These are phyloP conservation scores for Thomomys bottae DNA, from an alignment of 2,113 vertebrate genomes.

Conservation along the genomic window DNA sequence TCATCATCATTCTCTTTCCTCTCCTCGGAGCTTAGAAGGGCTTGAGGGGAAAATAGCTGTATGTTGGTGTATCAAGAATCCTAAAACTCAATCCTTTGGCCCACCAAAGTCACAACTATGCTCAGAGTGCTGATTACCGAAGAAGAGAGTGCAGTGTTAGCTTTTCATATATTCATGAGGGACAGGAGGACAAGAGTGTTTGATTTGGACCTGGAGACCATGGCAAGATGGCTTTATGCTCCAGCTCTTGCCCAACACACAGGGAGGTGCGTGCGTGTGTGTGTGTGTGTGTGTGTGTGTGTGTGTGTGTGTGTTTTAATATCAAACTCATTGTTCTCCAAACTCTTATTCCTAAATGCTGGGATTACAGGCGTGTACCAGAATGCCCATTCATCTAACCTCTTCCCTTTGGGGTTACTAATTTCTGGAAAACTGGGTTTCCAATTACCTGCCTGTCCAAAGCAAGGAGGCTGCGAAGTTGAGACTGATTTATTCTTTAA, in stretches of 20 bases:
- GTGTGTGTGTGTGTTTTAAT: too few relatives aligned
- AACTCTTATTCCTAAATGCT: background rate
- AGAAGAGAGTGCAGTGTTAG: background rate
- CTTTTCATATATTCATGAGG: background rate
- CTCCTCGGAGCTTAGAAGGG: conserved; percentile 3
- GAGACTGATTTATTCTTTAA: background rate
- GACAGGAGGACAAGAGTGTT: background rate
- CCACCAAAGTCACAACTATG: background rate
- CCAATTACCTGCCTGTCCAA: background rate
- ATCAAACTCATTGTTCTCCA: background rate
- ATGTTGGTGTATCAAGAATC: background rate
- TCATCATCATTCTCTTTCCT: background rate
- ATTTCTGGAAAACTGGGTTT: background rate
- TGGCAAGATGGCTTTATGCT: background rate
- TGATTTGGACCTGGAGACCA: background rate
- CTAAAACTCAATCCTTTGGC: background rate
- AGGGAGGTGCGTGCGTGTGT: too few relatives aligned
- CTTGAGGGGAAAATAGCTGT: background rate
- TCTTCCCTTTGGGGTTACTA: background rate
- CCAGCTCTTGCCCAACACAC: too few relatives aligned
- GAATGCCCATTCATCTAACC: background rate
- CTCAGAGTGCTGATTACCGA: background rate
- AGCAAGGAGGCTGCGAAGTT: background rate
- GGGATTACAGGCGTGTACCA: background rate
- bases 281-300: too few relatives aligned